phyloP scores from a whole-genome alignment of 2,797 vertebrate species.

The Rhabdomys pumilio region DNA sequence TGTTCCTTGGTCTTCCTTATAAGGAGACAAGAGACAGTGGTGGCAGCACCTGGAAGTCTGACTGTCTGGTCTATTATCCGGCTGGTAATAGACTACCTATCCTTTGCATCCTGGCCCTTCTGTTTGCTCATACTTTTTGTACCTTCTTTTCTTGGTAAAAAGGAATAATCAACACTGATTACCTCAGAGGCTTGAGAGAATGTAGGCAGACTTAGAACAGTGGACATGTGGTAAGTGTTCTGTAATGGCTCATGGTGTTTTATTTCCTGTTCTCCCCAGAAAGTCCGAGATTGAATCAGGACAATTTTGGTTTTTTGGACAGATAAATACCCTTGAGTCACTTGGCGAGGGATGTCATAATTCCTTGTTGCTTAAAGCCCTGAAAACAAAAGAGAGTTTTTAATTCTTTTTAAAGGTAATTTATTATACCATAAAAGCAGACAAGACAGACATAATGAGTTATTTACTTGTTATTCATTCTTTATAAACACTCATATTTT shows the following conservation, averaged over 20 bases:
- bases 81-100: not conserved
- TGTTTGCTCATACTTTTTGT: not conserved
- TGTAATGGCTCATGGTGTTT: not conserved
- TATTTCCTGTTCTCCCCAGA: not conserved
- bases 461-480: not conserved
- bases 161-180: not conserved
- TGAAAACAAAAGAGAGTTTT: not conserved
- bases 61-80: not conserved
- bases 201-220: not conserved
- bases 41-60: not conserved
- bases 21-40: not conserved
- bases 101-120: not conserved
- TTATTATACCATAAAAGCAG: conserved; percentile 16
- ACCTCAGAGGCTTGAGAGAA: not conserved
- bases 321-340: not conserved
- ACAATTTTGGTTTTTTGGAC: conserved; percentile 42
- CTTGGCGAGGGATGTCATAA: not conserved
- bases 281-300: not conserved
- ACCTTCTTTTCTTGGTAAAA: not conserved
- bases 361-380: not conserved
- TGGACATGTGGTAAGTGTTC: not conserved
- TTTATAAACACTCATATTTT: conserved; percentile 14
- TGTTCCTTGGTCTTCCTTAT: not conserved
- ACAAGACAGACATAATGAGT: not conserved
- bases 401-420: not conserved